Base-by-base conservation (phyloP, 2,113 vertebrate species). In the Irena cyanogastra region DNA sequence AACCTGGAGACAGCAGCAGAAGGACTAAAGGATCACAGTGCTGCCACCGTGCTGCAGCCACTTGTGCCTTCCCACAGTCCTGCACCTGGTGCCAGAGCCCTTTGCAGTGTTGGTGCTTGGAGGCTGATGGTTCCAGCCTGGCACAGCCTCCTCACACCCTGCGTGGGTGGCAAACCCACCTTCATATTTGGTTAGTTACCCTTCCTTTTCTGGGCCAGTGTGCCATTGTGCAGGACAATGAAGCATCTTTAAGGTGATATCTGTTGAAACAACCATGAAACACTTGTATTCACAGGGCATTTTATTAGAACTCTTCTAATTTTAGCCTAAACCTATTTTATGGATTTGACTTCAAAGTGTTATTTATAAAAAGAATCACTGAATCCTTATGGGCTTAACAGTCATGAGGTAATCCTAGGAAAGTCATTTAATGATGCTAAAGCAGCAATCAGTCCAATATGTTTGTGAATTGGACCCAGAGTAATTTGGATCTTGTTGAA, bases 261-360 rank as follows among this genome's bases (percentile, higher is more conserved):
- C 37, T 80, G 15, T 57, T 77, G 50, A 79, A 87, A n/a, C 18
- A 52, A 31, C 21, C 35, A 14, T 16, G 9, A 87, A 70, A 16
- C 14, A 8, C 47, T 77, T 33, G 18, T n/a, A 53, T 72, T 93
- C 57, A 14, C 35, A 18, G 39, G 16, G 24, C 21, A 5, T 69
- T 87, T 90, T 74, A 35, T 77, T 85, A 80, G 27, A 37, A 57
- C 28, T 33, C 23, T 76, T 72, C 70, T 80, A 82, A 80, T 69
- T 76, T 69, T 79, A 94, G 47, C 52, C 31, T 83, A 83, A 88
- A 81, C 37, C 21, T 5, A 26, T 82, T 53, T 84, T 72, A 63
- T 52, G 81, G 57, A 89, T 94, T 91, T 82, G 33, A 82, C 60
- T 94, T 90, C 37, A 68, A 93, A 94, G 53, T 53, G 45, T 61